Conservation (phyloP, 2,888 invertebrate species). For the Labia minor region DNA sequence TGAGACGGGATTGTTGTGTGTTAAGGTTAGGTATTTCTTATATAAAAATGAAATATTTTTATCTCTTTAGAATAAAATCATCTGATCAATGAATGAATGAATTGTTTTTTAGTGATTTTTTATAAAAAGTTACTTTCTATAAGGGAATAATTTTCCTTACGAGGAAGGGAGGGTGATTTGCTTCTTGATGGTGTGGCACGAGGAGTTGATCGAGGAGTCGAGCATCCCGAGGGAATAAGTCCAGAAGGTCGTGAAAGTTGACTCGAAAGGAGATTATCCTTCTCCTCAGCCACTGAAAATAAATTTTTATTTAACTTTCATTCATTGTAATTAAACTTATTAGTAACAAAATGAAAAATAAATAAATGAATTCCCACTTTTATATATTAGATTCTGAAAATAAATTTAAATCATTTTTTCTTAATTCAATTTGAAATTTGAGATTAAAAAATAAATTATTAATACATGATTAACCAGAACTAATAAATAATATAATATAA, state of each 20-base stretch:
- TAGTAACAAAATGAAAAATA: no score
- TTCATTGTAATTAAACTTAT: not conserved
- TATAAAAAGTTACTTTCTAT: not conserved
- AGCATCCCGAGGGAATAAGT: slow-evolving; percentile 50
- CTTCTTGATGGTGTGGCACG: slow-evolving; percentile 59
- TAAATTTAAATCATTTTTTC: no score
- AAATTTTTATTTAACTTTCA: not conserved
- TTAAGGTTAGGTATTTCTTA: no score
- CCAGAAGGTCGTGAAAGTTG: slow-evolving; percentile 57
- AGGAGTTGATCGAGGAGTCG: slow-evolving; percentile 44
- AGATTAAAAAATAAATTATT: no score
- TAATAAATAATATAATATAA: no score
- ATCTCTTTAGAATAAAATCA: no score
- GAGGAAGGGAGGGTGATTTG: slow-evolving; percentile 48
- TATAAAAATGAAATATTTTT: no score
- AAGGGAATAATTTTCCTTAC: slow-evolving; percentile 33
- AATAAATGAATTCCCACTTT: not conserved
- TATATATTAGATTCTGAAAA: not conserved
- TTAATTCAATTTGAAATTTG: no score
- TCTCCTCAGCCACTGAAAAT: slow-evolving; percentile 65
- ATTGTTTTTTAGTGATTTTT: no score
- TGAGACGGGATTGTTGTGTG: no score
- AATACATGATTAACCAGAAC: no score
- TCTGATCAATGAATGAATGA: no score
- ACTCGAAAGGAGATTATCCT: slow-evolving; percentile 60